Evolutionary conservation across 2,797 vertebrate species (phyloP), one percentile per base, ranked within the genome.

Genomic region (Salmo trutta): DNA sequence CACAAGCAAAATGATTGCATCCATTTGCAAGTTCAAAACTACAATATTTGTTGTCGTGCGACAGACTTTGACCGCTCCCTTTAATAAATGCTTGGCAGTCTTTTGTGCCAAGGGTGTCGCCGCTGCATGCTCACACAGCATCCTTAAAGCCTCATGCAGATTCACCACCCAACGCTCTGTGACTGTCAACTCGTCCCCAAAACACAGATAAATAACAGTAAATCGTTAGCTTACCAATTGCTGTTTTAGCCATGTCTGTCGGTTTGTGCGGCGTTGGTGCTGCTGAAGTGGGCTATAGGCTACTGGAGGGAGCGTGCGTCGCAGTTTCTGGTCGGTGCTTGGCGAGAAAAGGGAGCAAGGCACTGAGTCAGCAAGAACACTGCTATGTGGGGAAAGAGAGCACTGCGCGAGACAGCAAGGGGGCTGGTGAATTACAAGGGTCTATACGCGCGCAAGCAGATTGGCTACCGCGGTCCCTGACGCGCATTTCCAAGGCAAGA

Each of bases 341-440:
- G 87, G 82, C 85, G 91, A 82, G 91, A 82, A 88, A 84, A 36
- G 91, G 85, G 90, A 86, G 84, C 74, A 95, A 95, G 94, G 94
- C 94, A 95, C 94, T 95, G 94, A 95, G 93, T 95, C 94, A 95
- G 94, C 94, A 95, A 31, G 82, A 86, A 82, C 75, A 71, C 74
- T 36, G 77, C 84, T 82, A 70, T 73, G 83, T 75, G 79, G 69
- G 82, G 73, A 80, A 80, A 67, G 76, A 77, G 75, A 80, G 66
- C 65, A 66, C 31, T 53, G 77, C 53, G 77, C 64, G 81, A 75
- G 87, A 93, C 89, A 88, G 77, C 36, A 54, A 71, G 82, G 83
- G 91, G 88, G 87, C 79, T 92, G 85, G 86, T 85, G 80, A 79
- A 77, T 83, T 81, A 91, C 79, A 73, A 86, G 76, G 84, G 74